Evolutionary conservation across 2,888 invertebrate genomes (phyloP), one percentile per base, ranked within the genome.

Genomic region (Callosobruchus maculatus): DNA sequence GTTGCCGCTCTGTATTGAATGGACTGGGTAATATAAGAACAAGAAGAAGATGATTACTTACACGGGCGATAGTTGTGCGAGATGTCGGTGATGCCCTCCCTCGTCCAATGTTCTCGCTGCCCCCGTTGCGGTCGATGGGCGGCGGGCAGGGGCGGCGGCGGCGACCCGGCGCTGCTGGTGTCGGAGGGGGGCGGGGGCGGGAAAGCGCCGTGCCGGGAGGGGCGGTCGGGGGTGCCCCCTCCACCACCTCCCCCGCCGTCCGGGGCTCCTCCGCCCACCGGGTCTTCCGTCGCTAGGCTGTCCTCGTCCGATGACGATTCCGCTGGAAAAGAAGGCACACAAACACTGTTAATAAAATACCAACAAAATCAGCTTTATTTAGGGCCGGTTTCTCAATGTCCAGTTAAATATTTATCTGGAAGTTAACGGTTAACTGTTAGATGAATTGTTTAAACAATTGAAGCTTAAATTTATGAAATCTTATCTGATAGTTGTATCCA

Each of bases 301-400:
- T 95, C 94, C 79, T 95, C 95, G 83, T 95, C 95, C 0, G 95
- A 94, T 79, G 95, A 95, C 71, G 95, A 94, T 82, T 94, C 95
- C 93, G 86, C 21, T 21, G 22, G 13, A 68, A 68, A 49, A n/a
- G n/a, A n/a, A n/a, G n/a, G n/a, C n/a, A n/a, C n/a, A n/a, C n/a
- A n/a, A n/a, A n/a, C n/a, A n/a, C n/a, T n/a, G n/a, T n/a, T n/a
- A n/a, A n/a, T n/a, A n/a, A n/a, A n/a, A n/a, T n/a, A n/a, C n/a
- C n/a, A n/a, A n/a, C n/a, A n/a, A n/a, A n/a, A n/a, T n/a, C n/a
- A n/a, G n/a, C n/a, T n/a, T n/a, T n/a, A n/a, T n/a, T n/a, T n/a
- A n/a, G n/a, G n/a, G n/a, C n/a, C n/a, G n/a, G n/a, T n/a, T n/a
- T n/a, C n/a, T n/a, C n/a, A n/a, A n/a, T n/a, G n/a, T n/a, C n/a